Evolutionary conservation across 2,888 invertebrate species (phyloP), one percentile per base, ranked within the genome.

Genomic region (Drosophila neutralis): DNA sequence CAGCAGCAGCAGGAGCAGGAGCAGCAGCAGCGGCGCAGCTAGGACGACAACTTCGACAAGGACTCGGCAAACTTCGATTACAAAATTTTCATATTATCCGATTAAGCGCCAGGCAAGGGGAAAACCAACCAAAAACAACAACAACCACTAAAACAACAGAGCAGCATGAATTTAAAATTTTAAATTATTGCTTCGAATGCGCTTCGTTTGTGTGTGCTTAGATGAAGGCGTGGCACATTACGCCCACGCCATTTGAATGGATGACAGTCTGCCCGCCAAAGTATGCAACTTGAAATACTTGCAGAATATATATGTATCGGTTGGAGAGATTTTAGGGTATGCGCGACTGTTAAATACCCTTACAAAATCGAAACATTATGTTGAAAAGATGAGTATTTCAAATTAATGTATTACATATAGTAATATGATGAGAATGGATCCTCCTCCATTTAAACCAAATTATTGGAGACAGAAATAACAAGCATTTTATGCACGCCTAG

Each of bases 81-180:
- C 74, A 75, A 85, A 80, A 72, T 80, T 80, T 83, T 80, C 86
- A 69, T 65, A 89, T 90, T 90, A 89, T 90, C 90, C 90, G 90
- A 89, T 89, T 89, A 89, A 80, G 73, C 83, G 69, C 58, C 70
- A 42, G 52, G 49, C 45, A 67, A 60, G 59, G 61, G 52, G 49
- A 62, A 54, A 36, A 53, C 65, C 52, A 45, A 40, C 24, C 33
- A 36, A 40, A 15, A 36, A 53, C 53, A 53, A 58, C 35, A 54
- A 31, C 10, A 49, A 58, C 33, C 51, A 45, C 45, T 24, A 45
- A 13, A 45, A 45, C 45, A 45, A 45, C 45, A 60, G 15, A 36
- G 64, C 79, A 76, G 49, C 18, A 60, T 38, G 61, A 85, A 88
- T 84, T 86, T 86, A 81, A 76, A 84, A 86, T 83, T 84, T 80